Base-by-base conservation (phyloP, 2,888 invertebrate species). In the Tryphoninae sp. region DNA sequence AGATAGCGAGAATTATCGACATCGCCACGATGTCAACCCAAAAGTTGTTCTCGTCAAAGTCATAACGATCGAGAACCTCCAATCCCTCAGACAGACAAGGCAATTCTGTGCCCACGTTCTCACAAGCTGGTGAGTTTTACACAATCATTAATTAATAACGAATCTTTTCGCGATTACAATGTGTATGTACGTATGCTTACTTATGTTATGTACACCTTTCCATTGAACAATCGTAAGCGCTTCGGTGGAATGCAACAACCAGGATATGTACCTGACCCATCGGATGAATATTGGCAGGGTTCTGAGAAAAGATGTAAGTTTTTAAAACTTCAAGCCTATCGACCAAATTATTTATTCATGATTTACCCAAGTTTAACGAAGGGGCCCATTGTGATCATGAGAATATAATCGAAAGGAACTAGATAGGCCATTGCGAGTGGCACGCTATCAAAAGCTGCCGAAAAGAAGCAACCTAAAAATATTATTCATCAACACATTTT, bases 181-280 rank as follows among this genome's bases (percentile, higher is more conserved):
- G n/a, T 26, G n/a, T 13, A 59, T 59, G 59, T 13, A 26, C 11
- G 4, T 19, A 13, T 16, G 40, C 94, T 94, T 92, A 96, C 96
- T 94, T 84, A 96, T 96, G 89, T 96, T 95, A 75, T 94, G 93
- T 1, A 97, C 93, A 11, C 95, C 95, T 71, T 94, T 93, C 97
- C 97, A 97, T 88, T 97, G 97, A 13, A 96, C 92, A 84, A 97
- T 96, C 68, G 95, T 95, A 92, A 97, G 94, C 0, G 96, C 96
- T 93, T 97, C 97, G 86, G 96, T 97, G 11, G 96, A 96, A 91
- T 97, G 97, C 94, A 97, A 95, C 88, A 97, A 93, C 97, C 97
- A 97, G 0, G 97, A 97, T 4, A 97, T 88, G 88, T 96, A 95
- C 85, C 96, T 95, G 1, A 96, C 94, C 97, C 97, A 97, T 19